These are phyloP conservation scores for Tyto alba DNA, from an alignment of 2,113 vertebrate species.

Conservation along the genomic window DNA sequence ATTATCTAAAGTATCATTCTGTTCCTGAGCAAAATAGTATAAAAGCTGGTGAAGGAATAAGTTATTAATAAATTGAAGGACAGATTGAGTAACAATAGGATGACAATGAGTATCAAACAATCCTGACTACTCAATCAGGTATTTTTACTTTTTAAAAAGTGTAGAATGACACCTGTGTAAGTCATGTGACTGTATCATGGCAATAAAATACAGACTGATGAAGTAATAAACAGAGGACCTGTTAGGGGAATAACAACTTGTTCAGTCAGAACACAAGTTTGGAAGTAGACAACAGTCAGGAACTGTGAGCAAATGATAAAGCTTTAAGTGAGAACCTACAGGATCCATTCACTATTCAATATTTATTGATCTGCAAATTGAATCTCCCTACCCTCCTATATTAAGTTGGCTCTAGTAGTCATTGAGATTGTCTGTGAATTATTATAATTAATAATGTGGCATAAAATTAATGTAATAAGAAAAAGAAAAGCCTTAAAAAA, in stretches of 20 bases:
- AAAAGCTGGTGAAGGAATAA: not conserved
- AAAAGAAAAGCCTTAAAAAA: too few relatives aligned
- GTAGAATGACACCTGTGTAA: not conserved
- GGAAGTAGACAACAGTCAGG: not conserved
- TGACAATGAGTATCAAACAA: not conserved
- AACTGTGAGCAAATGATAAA: not conserved
- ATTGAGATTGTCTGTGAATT: not conserved
- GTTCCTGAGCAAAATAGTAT: not conserved
- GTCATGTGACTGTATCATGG: not conserved
- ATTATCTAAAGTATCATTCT: not conserved
- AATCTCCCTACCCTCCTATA: not conserved
- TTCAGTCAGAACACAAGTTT: not conserved
- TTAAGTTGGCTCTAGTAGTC: not conserved
- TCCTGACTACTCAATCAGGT: not conserved
- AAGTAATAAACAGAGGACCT: not conserved
- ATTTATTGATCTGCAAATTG: not conserved
- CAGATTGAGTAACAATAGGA: not conserved
- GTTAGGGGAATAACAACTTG: not conserved
- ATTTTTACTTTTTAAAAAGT: not conserved
- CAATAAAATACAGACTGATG: not conserved
- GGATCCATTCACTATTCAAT: not conserved
- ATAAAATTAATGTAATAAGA: not conserved
- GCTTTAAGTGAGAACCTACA: not conserved
- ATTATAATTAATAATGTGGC: not conserved
- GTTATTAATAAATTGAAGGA: not conserved